Evolutionary conservation across 1,140 invertebrate genomes (phyloP).

Genomic region (Diorhabda carinulata): DNA sequence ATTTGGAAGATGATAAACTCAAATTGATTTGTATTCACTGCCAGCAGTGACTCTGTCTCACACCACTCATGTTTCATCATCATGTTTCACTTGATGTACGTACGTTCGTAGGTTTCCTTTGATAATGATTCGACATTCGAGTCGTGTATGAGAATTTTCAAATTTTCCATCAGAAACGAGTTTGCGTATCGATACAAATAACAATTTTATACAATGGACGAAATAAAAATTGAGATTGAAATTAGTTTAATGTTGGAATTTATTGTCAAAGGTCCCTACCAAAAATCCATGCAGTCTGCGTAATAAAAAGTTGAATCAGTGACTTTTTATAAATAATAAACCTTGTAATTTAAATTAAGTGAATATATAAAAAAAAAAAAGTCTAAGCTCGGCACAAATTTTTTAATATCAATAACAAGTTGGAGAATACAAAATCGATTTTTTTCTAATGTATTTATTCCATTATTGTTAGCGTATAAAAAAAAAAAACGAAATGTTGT

Average conservation of each 20-base stretch:
- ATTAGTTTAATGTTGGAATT: too few species aligned
- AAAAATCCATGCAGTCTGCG: constrained; percentile 26
- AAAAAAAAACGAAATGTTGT: neutral
- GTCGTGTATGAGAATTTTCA: too few species aligned
- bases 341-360: constrained; percentile 9
- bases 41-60: constrained; percentile 46
- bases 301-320: constrained; percentile 10
- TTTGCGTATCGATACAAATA: too few species aligned
- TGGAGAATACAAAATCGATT: neutral
- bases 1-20: neutral
- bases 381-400: constrained; percentile 16
- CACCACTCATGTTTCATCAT: constrained; percentile 31
- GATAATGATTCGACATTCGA: neutral
- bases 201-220: too few species aligned
- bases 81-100: constrained; percentile 33
- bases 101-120: constrained; percentile 9
- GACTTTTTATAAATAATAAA: constrained; percentile 16
- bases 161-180: too few species aligned
- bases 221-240: too few species aligned
- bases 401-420: constrained; percentile 10
- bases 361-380: constrained; percentile 6
- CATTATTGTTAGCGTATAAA: neutral
- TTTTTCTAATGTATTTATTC: neutral
- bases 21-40: constrained; percentile 33
- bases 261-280: neutral